Evolutionary conservation across 2,797 vertebrate genomes (phyloP), one percentile per base, ranked within the genome.

Genomic region (Cyclopterus lumpus): DNA sequence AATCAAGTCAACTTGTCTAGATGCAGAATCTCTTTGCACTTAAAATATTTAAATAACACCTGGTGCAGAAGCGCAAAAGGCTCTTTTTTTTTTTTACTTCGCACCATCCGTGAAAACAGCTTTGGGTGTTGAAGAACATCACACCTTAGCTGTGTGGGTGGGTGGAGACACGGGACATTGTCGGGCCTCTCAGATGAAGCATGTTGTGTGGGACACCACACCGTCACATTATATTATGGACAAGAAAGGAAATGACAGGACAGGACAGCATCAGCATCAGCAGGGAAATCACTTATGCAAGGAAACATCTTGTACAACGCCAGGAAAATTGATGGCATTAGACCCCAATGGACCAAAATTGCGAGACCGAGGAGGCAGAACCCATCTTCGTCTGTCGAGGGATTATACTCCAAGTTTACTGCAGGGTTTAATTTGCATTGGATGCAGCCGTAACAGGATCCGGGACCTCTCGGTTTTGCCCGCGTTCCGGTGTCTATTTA

Each of bases 41-140:
- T 83, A 42, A 84, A 86, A 88, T 87, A 85, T 86, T 82, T 66
- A 82, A 77, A 80, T 82, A 89, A 88, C 87, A 89, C 85, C 87
- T 85, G 73, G 55, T 67, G 40, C 46, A 66, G 66, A 38, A 83
- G 24, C 22, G 28, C 51, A 80, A 79, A 75, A 65, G 51, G 18
- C 51, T 72, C 83, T 74, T 53, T 46, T 30, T 63, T 36, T 48
- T 34, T 46, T 73, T 70, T 51, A 46, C 58, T 79, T 85, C n/a
- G 12, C 80, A 83, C 79, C 76, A 75, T 54, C 62, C 49, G 66
- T 75, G 68, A 51, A 82, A 88, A 83, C 79, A 78, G 84, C 84
- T 86, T 79, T 77, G 71, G 83, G 88, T 89, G 84, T 77, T 83
- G 73, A 69, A 74, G 87, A 87, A 88, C 83, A 85, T 86, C 85